A percentile compares a stretch with the other conserved stretches of the same genome.
phyloP scores from a whole-genome alignment of 2,113 vertebrate species.

The Uria lomvia region DNA sequence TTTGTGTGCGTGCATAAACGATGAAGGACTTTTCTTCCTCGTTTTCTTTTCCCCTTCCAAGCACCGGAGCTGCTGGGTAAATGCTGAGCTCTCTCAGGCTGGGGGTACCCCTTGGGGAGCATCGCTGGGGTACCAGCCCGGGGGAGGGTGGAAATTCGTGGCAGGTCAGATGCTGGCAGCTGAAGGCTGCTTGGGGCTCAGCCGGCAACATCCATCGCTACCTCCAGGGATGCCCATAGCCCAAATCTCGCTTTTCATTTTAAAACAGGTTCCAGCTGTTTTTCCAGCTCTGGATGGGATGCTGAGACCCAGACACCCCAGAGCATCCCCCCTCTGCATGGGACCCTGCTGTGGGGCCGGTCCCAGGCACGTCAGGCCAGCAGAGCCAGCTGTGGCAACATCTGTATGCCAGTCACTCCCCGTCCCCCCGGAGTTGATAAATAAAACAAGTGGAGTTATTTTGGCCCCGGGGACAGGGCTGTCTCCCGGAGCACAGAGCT shows the following conservation, averaged over 20 bases:
- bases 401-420: conserved; percentile 56
- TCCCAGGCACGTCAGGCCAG: not conserved
- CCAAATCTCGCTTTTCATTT: not conserved
- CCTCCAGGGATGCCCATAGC: not conserved
- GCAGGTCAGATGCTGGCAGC: not conserved
- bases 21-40: not conserved
- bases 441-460: conserved; percentile 75
- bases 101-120: not conserved
- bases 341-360: fast-evolving
- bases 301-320: fast-evolving
- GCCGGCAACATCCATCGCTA: not conserved
- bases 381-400: conserved; percentile 61
- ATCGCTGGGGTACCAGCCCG: not conserved
- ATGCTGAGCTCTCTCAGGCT: not conserved
- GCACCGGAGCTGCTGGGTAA: not conserved
- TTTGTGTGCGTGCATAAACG: not conserved
- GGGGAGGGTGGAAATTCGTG: not conserved
- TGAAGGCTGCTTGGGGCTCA: not conserved
- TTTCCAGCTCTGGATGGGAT: not conserved
- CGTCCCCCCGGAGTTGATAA: conserved; percentile 53
- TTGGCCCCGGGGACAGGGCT: conserved; percentile 55
- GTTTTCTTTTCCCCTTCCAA: not conserved
- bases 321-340: not conserved
- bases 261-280: not conserved
- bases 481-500: conserved; percentile 72